Conservation (phyloP, 2,113 vertebrate species). For the Dasyurus viverrinus region DNA sequence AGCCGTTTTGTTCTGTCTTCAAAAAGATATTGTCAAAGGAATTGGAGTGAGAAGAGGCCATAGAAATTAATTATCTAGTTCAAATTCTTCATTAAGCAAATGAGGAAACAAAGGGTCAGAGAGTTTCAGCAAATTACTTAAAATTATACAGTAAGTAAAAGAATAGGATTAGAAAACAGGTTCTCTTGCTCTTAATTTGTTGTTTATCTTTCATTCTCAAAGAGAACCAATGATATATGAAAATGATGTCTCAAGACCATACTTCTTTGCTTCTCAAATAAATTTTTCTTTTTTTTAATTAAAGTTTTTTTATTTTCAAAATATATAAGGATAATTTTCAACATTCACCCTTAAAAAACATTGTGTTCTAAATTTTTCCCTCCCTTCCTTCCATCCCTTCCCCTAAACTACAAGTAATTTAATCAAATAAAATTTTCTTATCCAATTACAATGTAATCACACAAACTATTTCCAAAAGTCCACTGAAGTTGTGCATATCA, state of each 20-base stretch:
- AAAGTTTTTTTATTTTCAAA: too few relatives aligned
- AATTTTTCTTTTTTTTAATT: too few relatives aligned
- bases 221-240: not conserved
- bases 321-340: too few relatives aligned
- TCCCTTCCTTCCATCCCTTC: too few relatives aligned
- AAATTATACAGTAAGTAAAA: not conserved
- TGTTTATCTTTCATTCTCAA: not conserved
- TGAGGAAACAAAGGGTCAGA: not conserved
- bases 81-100: not conserved
- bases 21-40: not conserved
- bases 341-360: too few relatives aligned
- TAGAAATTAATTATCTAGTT: not conserved
- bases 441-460: not conserved
- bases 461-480: not conserved
- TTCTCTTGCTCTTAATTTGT: not conserved
- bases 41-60: not conserved
- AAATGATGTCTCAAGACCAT: not conserved
- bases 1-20: not conserved
- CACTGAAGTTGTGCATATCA: not conserved
- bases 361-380: too few relatives aligned
- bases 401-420: too few relatives aligned
- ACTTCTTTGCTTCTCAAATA: not conserved
- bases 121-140: not conserved
- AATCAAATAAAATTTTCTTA: not conserved
- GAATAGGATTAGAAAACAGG: not conserved